Evolutionary conservation across 2,113 vertebrate species (phyloP), one percentile per base, ranked within the genome.

Genomic region (Dicaeum eximium): DNA sequence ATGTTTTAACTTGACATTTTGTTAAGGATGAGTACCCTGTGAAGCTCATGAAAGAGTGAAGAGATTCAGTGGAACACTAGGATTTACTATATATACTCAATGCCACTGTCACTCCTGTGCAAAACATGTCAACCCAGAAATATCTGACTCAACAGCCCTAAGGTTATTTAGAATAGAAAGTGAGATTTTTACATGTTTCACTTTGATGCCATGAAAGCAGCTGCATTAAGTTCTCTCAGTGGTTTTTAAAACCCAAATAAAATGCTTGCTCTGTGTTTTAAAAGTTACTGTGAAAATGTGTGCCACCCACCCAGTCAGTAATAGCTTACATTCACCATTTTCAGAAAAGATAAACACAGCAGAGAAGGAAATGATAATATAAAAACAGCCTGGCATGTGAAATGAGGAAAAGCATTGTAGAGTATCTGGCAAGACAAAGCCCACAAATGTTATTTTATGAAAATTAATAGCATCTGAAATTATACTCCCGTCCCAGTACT

Each of bases 1-100:
- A 97, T 97, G 97, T 97, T 98, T 98, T 94, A 98, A 98, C 97
- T 92, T 98, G 98, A 97, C 96, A 84, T 95, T 97, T 96, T 97
- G 83, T 94, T 96, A 97, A 96, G 92, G 95, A 97, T 96, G 95
- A 96, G 80, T 88, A 96, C 70, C 47, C 94, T 97, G 96, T 51
- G 64, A 97, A 97, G 95, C 91, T 97, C 96, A 93, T 94, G 95
- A 96, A 97, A 98, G 95, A 96, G 69, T 94, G 85, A 98, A 97
- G 90, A 95, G 96, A 95, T 97, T 96, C 94, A 93, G 44, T 92
- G 89, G 82, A 97, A 97, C 97, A 97, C 96, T 96, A 96, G 95
- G 90, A 92, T 92, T 97, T 96, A 97, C 91, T 88, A 86, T 58
- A 90, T 61, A 92, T 73, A 87, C 81, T 75, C 90, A 95, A 64